phyloP scores from a whole-genome alignment of 2,888 invertebrate species.

The Pinctada fucata region DNA sequence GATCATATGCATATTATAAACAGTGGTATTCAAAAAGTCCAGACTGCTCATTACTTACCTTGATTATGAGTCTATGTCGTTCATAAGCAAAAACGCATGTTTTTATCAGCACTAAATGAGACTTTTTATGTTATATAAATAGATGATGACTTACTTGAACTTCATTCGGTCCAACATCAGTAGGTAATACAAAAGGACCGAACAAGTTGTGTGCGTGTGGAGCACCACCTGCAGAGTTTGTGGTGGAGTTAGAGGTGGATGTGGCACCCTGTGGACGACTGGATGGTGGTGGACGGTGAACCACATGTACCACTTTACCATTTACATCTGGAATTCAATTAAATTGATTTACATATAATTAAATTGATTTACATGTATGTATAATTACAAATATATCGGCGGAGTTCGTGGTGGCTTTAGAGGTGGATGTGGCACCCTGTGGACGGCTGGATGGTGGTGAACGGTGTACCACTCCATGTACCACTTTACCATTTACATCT shows the following conservation, averaged over 20 bases:
- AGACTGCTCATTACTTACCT: too few species aligned
- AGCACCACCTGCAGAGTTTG: constrained; percentile 86
- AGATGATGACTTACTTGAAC: constrained; percentile 66
- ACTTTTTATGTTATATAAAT: too few species aligned
- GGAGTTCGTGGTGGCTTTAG: too few species aligned
- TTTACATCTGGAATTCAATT: constrained; percentile 84
- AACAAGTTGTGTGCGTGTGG: constrained; percentile 75
- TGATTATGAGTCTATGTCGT: too few species aligned
- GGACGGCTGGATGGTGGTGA: constrained; percentile 83
- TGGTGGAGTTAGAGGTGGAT: constrained; percentile 79
- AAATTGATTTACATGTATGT: background rate
- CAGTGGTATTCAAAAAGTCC: too few species aligned
- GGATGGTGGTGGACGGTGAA: constrained; percentile 89
- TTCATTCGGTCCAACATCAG: constrained; percentile 72
- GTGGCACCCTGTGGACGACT: constrained; percentile 42
- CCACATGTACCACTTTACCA: constrained; percentile 94
- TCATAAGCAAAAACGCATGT: too few species aligned
- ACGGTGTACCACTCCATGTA: constrained; percentile 90
- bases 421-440: constrained; percentile 21
- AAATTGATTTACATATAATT: background rate
- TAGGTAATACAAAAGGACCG: constrained; percentile 57
- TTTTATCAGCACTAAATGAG: too few species aligned
- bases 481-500: constrained; percentile 93
- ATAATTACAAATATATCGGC: too few species aligned
- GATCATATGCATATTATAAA: too few species aligned